Conservation (phyloP, 1,140 invertebrate species). For the Pogonomyrmex barbatus region DNA sequence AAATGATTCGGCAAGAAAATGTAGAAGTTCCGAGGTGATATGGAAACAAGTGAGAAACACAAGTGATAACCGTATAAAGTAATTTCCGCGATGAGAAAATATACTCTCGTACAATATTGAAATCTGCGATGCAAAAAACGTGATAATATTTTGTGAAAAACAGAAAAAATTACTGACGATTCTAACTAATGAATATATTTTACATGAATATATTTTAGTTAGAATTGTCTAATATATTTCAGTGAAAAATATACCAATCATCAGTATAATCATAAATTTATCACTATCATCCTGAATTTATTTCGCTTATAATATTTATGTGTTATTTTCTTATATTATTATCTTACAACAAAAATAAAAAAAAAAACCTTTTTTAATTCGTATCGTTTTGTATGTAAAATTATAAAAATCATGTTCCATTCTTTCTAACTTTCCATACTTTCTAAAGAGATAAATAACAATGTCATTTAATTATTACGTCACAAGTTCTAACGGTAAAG, state of each 20-base stretch:
- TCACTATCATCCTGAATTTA: too few species aligned
- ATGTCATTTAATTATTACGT: background rate
- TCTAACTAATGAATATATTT: background rate
- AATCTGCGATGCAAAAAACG: background rate
- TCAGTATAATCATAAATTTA: too few species aligned
- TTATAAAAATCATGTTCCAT: background rate
- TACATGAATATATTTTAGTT: background rate
- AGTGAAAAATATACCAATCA: too few species aligned
- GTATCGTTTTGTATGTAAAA: background rate
- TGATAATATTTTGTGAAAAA: background rate
- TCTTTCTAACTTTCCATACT: background rate
- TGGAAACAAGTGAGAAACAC: background rate
- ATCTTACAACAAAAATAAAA: background rate
- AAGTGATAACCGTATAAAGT: background rate
- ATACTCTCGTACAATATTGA: background rate
- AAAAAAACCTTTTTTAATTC: background rate
- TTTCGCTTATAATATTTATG: too few species aligned
- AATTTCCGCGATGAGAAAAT: background rate
- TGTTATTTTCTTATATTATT: background rate
- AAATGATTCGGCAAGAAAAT: constrained; percentile 6
- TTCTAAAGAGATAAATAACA: too few species aligned
- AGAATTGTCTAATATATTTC: background rate
- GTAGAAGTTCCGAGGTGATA: background rate
- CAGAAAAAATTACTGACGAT: background rate
- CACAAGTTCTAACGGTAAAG: background rate